Percentiles rank a stretch among this genome's conserved stretches.
Conservation (phyloP, 2,113 vertebrate genomes). For the Recurvirostra avosetta region DNA sequence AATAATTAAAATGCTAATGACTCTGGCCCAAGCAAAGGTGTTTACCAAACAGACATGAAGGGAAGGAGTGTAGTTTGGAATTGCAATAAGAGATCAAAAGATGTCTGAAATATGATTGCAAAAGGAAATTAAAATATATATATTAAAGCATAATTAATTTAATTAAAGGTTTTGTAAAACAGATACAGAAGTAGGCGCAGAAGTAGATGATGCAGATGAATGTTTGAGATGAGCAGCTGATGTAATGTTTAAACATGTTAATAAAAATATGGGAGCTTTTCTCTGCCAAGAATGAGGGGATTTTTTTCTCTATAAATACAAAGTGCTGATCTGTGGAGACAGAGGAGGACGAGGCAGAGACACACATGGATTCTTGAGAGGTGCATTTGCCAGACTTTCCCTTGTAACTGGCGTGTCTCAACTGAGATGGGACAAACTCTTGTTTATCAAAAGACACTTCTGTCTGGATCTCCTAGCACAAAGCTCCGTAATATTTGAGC, state of each 20-base stretch:
- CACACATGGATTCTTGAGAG: background rate
- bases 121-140: conserved; percentile 22
- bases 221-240: conserved; percentile 25
- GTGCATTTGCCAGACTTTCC: background rate
- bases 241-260: conserved; percentile 53
- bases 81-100: conserved; percentile 26
- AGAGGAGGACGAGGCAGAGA: background rate
- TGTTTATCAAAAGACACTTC: background rate
- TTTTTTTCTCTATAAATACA: background rate
- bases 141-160: conserved; percentile 20
- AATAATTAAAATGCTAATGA: conserved; percentile 64
- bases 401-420: background rate
- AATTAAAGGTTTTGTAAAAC: conserved; percentile 29
- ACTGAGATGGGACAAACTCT: background rate
- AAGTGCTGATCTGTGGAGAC: conserved; percentile 9
- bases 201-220: background rate
- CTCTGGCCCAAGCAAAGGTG: conserved; percentile 28
- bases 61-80: conserved; percentile 3
- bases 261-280: conserved; percentile 12
- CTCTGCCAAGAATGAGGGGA: background rate
- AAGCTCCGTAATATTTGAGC: background rate
- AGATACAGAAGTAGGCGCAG: background rate
- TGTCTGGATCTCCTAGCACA: background rate
- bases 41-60: conserved; percentile 45
- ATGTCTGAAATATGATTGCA: conserved; percentile 21